phyloP scores from a whole-genome alignment of 2,113 vertebrate species.

The Sprattus sprattus region DNA sequence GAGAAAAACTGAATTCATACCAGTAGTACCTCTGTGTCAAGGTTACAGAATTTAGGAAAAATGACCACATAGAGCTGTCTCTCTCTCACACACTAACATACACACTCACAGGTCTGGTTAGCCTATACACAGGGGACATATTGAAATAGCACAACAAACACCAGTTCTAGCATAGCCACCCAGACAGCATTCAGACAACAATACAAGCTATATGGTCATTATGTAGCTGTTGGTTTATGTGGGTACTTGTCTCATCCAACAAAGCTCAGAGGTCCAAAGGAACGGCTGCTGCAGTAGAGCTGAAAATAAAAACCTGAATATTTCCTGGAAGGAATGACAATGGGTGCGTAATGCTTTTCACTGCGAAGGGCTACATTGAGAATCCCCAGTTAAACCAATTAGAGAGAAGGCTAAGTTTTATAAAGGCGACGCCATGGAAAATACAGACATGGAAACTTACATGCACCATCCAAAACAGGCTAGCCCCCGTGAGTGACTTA shows the following conservation, averaged over 20 bases:
- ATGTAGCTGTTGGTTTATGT: neutral
- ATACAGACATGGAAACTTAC: neutral
- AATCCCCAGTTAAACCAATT: constrained; percentile 1
- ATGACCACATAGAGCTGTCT: neutral
- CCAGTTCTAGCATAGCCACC: neutral
- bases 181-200: constrained; percentile 6
- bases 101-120: neutral
- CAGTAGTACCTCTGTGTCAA: neutral
- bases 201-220: neutral
- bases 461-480: neutral
- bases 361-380: neutral
- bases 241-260: neutral
- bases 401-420: neutral
- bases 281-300: neutral
- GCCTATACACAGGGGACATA: neutral
- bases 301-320: neutral
- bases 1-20: neutral
- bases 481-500: neutral
- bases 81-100: neutral
- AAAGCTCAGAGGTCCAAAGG: neutral
- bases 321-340: neutral
- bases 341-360: neutral
- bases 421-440: neutral
- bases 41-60: neutral
- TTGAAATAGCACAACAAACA: neutral